A percentile compares a stretch with the other conserved stretches of the same genome.
These are phyloP conservation scores for Megalurothrips usitatus DNA, from an alignment of 2,888 invertebrate species.

Conservation along the genomic window DNA sequence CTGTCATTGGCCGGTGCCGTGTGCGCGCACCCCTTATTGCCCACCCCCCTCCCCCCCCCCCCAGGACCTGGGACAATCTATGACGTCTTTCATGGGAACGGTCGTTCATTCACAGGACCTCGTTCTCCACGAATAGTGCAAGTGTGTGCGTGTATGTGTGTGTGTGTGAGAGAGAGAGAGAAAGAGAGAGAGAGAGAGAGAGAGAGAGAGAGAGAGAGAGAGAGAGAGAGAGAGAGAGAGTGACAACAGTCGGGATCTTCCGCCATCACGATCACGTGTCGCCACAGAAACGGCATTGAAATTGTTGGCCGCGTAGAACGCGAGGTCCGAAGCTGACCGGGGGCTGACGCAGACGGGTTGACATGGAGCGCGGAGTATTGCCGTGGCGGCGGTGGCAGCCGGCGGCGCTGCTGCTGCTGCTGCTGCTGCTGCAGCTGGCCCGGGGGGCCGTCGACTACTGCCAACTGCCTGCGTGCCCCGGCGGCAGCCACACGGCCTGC, in stretches of 20 bases:
- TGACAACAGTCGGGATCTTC: no score
- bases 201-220: no score
- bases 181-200: no score
- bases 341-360: no score
- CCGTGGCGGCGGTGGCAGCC: not conserved
- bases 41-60: not conserved
- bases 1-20: not conserved
- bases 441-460: not conserved
- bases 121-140: no score
- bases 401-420: not conserved
- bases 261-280: no score
- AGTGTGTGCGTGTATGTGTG: no score
- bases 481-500: conserved; percentile 8
- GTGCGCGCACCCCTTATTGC: not conserved
- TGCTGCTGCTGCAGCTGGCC: not conserved
- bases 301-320: not conserved
- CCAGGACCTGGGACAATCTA: not conserved
- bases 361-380: no score
- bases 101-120: no score
- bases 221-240: no score
- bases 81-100: not conserved
- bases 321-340: not conserved
- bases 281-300: no score
- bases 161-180: no score
- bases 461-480: not conserved